phyloP scores from a whole-genome alignment of 2,113 vertebrate genomes.

The Salminus brasiliensis region DNA sequence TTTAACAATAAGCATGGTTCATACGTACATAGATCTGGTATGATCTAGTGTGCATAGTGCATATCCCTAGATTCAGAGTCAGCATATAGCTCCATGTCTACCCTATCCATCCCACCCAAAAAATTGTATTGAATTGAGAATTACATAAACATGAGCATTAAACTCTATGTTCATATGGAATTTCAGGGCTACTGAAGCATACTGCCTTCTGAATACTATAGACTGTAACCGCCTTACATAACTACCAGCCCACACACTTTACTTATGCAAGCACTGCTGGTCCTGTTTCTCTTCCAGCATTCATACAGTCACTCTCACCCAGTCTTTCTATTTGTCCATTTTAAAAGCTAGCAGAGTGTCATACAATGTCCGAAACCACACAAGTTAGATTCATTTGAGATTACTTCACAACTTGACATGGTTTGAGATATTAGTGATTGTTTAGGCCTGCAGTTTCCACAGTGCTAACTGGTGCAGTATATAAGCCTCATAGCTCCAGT shows the following conservation, averaged over 20 bases:
- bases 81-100: neutral
- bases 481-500: neutral
- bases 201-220: constrained; percentile 38
- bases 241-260: constrained; percentile 18
- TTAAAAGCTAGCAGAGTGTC: no score
- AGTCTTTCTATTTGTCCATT: neutral
- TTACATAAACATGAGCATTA: constrained; percentile 16
- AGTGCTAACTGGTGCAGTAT: no score
- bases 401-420: no score
- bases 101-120: neutral
- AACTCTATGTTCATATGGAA: constrained; percentile 21
- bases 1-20: constrained; percentile 29
- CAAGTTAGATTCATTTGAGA: no score
- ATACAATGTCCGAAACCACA: no score
- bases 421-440: no score
- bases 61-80: neutral
- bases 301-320: neutral
- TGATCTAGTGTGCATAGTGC: neutral
- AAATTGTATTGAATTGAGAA: neutral
- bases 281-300: constrained; percentile 27
- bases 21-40: neutral
- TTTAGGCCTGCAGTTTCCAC: no score
- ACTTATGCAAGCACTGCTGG: constrained; percentile 30
- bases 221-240: constrained; percentile 15
- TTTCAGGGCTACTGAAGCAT: constrained; percentile 14